A percentile compares a stretch with the other conserved stretches of the same genome.
These are phyloP conservation scores for Ormyrus thymus DNA, from an alignment of 2,888 invertebrate genomes.

Conservation along the genomic window DNA sequence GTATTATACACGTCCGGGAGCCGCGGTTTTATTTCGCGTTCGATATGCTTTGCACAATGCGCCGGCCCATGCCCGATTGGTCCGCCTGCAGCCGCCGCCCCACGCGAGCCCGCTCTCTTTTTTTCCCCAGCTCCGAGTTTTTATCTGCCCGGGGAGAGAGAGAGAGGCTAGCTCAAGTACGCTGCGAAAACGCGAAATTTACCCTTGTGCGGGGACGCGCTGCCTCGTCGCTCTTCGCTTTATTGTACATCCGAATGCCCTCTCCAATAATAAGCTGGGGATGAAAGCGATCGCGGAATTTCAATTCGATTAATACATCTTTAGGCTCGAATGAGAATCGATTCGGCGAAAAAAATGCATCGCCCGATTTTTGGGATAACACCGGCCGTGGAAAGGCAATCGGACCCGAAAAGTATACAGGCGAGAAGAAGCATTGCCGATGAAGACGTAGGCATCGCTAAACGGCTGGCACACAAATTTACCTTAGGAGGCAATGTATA, in stretches of 20 bases:
- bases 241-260: neutral
- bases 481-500: conserved; percentile 30
- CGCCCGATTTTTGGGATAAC: neutral
- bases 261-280: neutral
- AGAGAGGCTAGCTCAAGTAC: conserved; percentile 38
- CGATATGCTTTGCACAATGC: conserved; percentile 59
- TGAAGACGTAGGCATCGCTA: conserved; percentile 15
- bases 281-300: too few species aligned
- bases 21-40: conserved; percentile 62
- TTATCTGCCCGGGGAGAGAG: conserved; percentile 19
- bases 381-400: too few species aligned
- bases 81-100: conserved; percentile 57
- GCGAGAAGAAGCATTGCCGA: conserved; percentile 6
- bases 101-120: conserved; percentile 26
- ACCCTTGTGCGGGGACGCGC: conserved; percentile 3
- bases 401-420: neutral
- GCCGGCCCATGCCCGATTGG: conserved; percentile 64
- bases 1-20: neutral
- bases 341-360: too few species aligned
- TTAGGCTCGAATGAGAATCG: too few species aligned
- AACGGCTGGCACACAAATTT: conserved; percentile 9
- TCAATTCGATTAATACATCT: too few species aligned
- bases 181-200: conserved; percentile 48
- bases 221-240: conserved; percentile 20
- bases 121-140: conserved; percentile 19